A percentile compares a stretch with the other conserved stretches of the same genome.
Conservation (phyloP, 1,140 invertebrate genomes). For the Pygmarrhopalites habei region DNA sequence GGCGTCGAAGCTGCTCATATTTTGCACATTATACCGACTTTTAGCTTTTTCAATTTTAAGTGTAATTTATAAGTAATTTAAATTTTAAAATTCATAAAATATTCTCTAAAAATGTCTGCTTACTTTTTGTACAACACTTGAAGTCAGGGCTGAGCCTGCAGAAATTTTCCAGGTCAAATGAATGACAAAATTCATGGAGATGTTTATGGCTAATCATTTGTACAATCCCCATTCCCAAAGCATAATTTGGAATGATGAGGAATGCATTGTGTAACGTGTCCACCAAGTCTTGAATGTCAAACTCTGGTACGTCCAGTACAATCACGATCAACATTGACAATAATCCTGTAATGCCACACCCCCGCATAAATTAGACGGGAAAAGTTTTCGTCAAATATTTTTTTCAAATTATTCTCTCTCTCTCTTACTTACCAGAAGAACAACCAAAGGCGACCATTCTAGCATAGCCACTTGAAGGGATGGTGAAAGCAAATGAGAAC, state of each 20-base stretch:
- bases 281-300: slow-evolving; percentile 52
- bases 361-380: neutral
- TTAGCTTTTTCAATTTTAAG: neutral
- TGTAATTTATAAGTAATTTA: neutral
- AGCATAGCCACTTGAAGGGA: too few species aligned
- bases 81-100: neutral
- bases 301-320: slow-evolving; percentile 51
- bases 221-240: slow-evolving; percentile 51
- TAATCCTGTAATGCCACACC: slow-evolving; percentile 51
- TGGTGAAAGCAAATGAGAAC: slow-evolving; percentile 11
- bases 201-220: neutral
- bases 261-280: slow-evolving; percentile 57
- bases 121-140: slow-evolving; percentile 20
- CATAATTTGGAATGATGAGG: slow-evolving; percentile 62
- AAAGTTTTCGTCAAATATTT: too few species aligned
- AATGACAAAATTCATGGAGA: neutral
- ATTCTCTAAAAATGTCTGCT: neutral
- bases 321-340: slow-evolving; percentile 59
- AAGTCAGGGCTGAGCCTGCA: slow-evolving; percentile 10
- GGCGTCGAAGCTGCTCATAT: neutral
- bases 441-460: slow-evolving; percentile 63
- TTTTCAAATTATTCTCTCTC: neutral
- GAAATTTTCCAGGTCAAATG: slow-evolving; percentile 12
- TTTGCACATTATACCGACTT: neutral
- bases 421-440: slow-evolving; percentile 44